Evolutionary conservation across 2,797 vertebrate species (phyloP).

Genomic region (Esox lucius): DNA sequence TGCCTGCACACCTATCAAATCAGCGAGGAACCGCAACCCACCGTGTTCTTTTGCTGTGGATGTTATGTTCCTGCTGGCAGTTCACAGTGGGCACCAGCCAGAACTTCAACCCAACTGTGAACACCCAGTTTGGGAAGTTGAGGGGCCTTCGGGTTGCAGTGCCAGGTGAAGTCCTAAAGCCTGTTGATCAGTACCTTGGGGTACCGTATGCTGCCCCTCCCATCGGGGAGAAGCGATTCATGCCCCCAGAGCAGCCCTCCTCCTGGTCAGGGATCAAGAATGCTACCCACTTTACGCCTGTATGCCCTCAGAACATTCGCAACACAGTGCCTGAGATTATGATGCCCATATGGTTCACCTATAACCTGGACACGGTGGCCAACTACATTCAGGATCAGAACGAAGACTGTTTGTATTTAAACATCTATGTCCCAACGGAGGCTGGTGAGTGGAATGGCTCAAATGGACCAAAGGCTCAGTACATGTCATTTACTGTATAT

Average conservation of each 20-base stretch:
- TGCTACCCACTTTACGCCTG: slow-evolving; percentile 87
- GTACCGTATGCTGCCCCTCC: slow-evolving; percentile 88
- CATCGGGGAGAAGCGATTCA: slow-evolving; percentile 85
- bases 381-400: slow-evolving; percentile 91
- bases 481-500: slow-evolving; percentile 30
- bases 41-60: slow-evolving; percentile 76
- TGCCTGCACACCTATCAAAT: slow-evolving; percentile 70
- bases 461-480: slow-evolving; percentile 20
- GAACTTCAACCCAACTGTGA: slow-evolving; percentile 85
- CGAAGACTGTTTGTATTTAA: slow-evolving; percentile 91
- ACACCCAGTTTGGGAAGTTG: slow-evolving; percentile 86
- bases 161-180: slow-evolving; percentile 82
- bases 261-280: slow-evolving; percentile 88
- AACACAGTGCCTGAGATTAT: slow-evolving; percentile 89
- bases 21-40: slow-evolving; percentile 70
- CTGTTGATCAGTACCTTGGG: slow-evolving; percentile 85
- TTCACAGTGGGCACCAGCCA: slow-evolving; percentile 72
- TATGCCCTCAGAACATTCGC: slow-evolving; percentile 91
- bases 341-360: slow-evolving; percentile 94
- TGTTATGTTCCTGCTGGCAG: slow-evolving; percentile 73
- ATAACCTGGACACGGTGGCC: slow-evolving; percentile 89
- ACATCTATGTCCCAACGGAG: slow-evolving; percentile 88
- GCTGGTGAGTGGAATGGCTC: slow-evolving; percentile 79
- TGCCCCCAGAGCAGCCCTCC: slow-evolving; percentile 85
- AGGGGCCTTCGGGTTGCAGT: slow-evolving; percentile 85